Evolutionary conservation across 2,888 invertebrate genomes (phyloP).

Genomic region (Apoderus coryli): DNA sequence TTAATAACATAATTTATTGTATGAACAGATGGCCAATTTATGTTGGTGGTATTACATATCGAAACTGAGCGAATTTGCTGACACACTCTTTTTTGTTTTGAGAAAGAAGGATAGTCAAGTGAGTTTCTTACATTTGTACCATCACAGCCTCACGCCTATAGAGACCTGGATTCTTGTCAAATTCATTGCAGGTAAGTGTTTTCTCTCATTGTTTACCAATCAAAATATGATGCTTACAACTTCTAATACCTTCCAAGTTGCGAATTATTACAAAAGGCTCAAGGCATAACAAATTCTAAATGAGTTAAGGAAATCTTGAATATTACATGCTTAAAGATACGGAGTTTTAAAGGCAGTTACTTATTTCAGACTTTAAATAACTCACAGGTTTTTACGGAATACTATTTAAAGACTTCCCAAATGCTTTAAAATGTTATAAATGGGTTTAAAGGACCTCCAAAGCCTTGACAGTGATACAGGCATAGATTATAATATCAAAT

Average conservation of each 20-base stretch:
- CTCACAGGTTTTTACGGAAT: no score
- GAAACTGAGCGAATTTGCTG: conserved; percentile 75
- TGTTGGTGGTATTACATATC: conserved; percentile 88
- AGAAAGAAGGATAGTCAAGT: conserved; percentile 76
- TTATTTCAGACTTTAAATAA: no score
- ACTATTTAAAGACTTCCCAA: no score
- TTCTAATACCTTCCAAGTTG: conserved; percentile 1
- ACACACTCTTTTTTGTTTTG: conserved; percentile 75
- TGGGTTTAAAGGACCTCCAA: no score
- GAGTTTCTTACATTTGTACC: conserved; percentile 71
- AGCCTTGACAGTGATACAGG: no score
- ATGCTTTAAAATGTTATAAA: no score
- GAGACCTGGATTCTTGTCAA: conserved; percentile 68
- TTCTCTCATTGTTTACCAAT: not conserved
- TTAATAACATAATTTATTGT: no score
- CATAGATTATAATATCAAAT: no score
- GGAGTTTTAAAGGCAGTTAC: no score
- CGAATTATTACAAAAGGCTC: conserved; percentile 3
- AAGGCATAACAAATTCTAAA: conserved; percentile 6
- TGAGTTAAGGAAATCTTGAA: no score
- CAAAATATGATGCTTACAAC: conserved; percentile 5
- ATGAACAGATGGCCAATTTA: conserved; percentile 62
- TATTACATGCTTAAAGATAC: no score
- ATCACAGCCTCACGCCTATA: conserved; percentile 65
- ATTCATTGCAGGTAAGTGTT: conserved; percentile 49